Percentiles rank a stretch among this genome's conserved stretches.
These are phyloP conservation scores for Rosalia funebris DNA, from an alignment of 2,888 invertebrate species.

Conservation along the genomic window DNA sequence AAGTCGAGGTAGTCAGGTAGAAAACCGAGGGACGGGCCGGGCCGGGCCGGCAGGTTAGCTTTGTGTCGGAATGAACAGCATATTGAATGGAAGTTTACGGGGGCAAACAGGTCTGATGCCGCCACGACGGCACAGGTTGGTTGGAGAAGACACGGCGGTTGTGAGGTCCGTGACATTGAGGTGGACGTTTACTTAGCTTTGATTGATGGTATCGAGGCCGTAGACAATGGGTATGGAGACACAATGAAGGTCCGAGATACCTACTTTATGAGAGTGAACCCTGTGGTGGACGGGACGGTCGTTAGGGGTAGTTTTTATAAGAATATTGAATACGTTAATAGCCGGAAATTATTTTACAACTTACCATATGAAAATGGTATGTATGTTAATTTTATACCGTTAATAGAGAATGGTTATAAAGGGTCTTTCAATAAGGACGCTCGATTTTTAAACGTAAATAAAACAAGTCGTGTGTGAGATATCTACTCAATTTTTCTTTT, in stretches of 20 bases:
- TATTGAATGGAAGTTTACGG: slow-evolving; percentile 1
- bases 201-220: slow-evolving; percentile 47
- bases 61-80: no score
- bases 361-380: no score
- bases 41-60: not conserved
- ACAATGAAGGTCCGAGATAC: slow-evolving; percentile 31
- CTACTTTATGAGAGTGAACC: slow-evolving; percentile 16
- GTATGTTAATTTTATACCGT: no score
- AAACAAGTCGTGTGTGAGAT: no score
- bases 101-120: slow-evolving; percentile 40
- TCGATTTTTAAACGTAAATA: no score
- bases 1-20: slow-evolving; percentile 21
- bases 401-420: no score
- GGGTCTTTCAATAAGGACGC: no score
- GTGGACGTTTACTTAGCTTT: slow-evolving; percentile 52
- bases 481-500: no score
- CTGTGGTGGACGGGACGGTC: not conserved
- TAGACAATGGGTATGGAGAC: slow-evolving; percentile 22
- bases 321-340: no score
- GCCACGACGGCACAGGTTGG: slow-evolving; percentile 44
- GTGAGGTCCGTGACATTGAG: slow-evolving; percentile 40
- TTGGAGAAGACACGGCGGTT: slow-evolving; percentile 40
- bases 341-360: no score
- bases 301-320: no score
- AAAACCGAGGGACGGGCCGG: slow-evolving; percentile 12